phyloP scores from a whole-genome alignment of 2,113 vertebrate species.

The Misgurnus anguillicaudatus region DNA sequence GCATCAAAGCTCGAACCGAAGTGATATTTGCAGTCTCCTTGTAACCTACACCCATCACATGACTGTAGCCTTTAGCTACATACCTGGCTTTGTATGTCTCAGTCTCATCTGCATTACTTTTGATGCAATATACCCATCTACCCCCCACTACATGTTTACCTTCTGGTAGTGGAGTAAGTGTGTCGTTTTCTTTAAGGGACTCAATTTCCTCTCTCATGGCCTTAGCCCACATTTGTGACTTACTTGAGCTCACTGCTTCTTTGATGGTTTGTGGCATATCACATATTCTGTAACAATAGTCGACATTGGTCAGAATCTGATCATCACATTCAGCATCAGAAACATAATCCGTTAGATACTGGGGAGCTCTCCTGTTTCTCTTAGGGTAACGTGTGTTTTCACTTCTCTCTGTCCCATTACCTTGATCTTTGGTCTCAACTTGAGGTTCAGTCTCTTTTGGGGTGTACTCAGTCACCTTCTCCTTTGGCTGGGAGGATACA shows the following conservation, averaged over 20 bases:
- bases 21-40: constrained; percentile 13
- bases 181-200: constrained; percentile 7
- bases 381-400: no score
- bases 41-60: constrained; percentile 8
- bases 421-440: no score
- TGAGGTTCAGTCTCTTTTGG: no score
- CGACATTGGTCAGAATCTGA: no score
- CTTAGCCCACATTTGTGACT: constrained; percentile 4
- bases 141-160: no score
- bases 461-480: no score
- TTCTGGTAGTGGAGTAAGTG: not conserved
- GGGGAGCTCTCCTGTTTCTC: no score
- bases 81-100: constrained; percentile 16
- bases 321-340: no score
- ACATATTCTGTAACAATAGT: constrained; percentile 39
- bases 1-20: constrained; percentile 8
- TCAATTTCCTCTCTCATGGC: constrained; percentile 14
- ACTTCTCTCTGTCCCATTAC: no score
- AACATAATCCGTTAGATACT: no score
- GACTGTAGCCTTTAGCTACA: constrained; percentile 20
- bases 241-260: not conserved
- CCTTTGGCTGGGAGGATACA: no score
- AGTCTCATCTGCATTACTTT: constrained; percentile 1
- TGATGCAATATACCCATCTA: not conserved
- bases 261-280: not conserved